phyloP scores from a whole-genome alignment of 2,113 vertebrate species.

The Pachycephala philippinensis region DNA sequence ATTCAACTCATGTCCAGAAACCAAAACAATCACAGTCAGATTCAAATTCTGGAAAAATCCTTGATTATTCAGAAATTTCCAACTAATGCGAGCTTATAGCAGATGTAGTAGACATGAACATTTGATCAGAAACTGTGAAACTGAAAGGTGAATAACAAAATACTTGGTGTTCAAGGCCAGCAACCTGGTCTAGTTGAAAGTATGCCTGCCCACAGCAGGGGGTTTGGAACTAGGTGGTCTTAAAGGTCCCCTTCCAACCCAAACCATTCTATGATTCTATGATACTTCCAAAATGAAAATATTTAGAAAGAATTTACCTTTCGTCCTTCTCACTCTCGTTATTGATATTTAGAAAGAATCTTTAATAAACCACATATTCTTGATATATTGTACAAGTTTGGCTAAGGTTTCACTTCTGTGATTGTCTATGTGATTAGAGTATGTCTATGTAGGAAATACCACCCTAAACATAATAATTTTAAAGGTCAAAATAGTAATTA shows the following conservation, averaged over 20 bases:
- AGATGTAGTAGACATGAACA: neutral
- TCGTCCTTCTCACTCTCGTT: neutral
- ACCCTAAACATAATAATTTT: neutral
- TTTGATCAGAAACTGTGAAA: neutral
- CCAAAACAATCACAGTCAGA: neutral
- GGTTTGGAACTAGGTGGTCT: neutral
- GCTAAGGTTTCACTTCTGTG: neutral
- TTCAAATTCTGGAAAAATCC: neutral
- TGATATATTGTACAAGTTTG: neutral
- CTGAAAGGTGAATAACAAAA: neutral
- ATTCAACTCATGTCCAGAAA: neutral
- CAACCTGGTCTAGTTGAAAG: neutral
- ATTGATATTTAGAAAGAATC: neutral
- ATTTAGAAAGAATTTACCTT: neutral
- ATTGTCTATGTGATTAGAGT: neutral
- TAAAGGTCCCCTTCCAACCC: neutral
- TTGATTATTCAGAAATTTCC: neutral
- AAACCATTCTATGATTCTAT: neutral
- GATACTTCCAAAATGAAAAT: neutral
- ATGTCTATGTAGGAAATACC: neutral
- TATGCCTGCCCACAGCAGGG: neutral
- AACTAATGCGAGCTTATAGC: neutral
- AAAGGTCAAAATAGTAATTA: neutral
- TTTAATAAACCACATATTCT: neutral
- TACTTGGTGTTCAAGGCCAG: neutral